A percentile compares a stretch with the other conserved stretches of the same genome.
Evolutionary conservation across 30 jellyfish, hydroid and myxozoan species (phyloP).

Genomic region (Aurelia aurita complex sp. Pacific): DNA sequence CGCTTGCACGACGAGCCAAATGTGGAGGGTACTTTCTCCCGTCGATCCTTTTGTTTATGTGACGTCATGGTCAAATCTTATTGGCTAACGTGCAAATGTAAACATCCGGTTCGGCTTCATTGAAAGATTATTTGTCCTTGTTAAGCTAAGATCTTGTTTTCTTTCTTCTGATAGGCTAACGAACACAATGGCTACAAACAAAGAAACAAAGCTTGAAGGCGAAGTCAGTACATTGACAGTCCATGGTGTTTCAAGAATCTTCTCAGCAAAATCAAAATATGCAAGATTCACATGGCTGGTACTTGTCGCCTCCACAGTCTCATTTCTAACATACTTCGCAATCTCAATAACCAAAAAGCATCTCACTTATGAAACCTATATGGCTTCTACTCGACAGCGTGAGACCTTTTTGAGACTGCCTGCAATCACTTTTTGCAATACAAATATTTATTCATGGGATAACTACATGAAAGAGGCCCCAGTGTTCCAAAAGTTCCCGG

Average conservation of each 20-base stretch:
- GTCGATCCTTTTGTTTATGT: too few relatives aligned
- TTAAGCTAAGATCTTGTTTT: too few relatives aligned
- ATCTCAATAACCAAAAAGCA: not conserved
- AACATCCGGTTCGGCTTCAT: too few relatives aligned
- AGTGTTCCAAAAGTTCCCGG: conserved; percentile 23
- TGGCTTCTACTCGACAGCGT: not conserved
- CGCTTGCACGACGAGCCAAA: too few relatives aligned
- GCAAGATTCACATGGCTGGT: conserved; percentile 8
- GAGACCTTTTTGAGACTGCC: not conserved
- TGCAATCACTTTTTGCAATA: conserved; percentile 28
- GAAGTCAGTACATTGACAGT: conserved; percentile 14
- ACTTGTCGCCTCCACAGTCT: not conserved
- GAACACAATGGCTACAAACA: not conserved
- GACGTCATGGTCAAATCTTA: too few relatives aligned
- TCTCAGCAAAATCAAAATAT: not conserved
- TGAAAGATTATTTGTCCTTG: too few relatives aligned
- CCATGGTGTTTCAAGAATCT: conserved; percentile 29
- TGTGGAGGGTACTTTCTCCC: too few relatives aligned
- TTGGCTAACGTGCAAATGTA: too few relatives aligned
- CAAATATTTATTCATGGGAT: not conserved
- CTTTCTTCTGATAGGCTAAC: not conserved
- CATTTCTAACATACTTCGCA: not conserved
- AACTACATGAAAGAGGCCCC: not conserved
- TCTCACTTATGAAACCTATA: not conserved
- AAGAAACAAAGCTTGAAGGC: not conserved